These are phyloP conservation scores for Nemoura dubitans DNA, from an alignment of 2,888 invertebrate species.

Conservation along the genomic window DNA sequence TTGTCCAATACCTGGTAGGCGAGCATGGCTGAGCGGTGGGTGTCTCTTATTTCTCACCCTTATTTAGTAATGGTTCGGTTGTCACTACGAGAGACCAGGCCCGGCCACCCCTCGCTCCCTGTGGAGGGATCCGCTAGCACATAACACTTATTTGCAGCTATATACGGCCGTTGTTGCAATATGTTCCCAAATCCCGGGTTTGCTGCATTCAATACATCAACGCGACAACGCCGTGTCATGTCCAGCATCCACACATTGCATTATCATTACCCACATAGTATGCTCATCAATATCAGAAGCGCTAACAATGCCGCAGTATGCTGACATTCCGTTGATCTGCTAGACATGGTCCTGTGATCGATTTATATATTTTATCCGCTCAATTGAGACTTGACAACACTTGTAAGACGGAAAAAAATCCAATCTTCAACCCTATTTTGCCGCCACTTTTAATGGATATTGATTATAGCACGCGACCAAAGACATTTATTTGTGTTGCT, in stretches of 20 bases:
- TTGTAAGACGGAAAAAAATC: too few species aligned
- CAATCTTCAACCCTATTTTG: too few species aligned
- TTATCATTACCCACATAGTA: not conserved
- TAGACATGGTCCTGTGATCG: not conserved
- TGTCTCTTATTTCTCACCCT: not conserved
- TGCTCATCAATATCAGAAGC: not conserved
- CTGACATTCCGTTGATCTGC: not conserved
- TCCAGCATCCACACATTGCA: not conserved
- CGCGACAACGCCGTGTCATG: not conserved
- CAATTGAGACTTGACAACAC: too few species aligned
- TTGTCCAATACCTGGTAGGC: not conserved
- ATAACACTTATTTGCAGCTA: not conserved
- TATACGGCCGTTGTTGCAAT: not conserved
- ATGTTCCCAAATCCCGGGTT: not conserved
- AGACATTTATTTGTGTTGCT: too few species aligned
- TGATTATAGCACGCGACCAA: too few species aligned
- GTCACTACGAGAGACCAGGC: not conserved
- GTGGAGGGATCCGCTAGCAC: not conserved
- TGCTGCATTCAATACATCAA: not conserved
- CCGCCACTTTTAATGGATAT: too few species aligned
- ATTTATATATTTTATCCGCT: not conserved
- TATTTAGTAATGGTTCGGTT: not conserved
- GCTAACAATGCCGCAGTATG: not conserved
- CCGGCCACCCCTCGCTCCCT: not conserved
- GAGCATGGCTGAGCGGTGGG: not conserved